Base-by-base conservation (phyloP, 2,888 invertebrate species). In the Polylopha cassiicola region DNA sequence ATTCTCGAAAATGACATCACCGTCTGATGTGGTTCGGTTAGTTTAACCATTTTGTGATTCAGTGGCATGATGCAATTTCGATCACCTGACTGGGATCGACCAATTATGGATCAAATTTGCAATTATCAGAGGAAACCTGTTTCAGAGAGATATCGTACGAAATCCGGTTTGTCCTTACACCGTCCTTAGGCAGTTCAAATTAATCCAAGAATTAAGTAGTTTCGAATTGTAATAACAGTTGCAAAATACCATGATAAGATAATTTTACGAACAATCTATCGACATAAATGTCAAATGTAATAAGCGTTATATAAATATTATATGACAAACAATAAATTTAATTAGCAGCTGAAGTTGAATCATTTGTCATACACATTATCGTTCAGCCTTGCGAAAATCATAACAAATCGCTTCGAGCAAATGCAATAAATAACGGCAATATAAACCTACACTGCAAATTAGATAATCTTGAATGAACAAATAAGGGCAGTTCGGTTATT, bases 1-100 rank as follows among this genome's bases (percentile, higher is more conserved):
- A 63, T 61, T 50, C 53, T 47, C 34, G 48, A 38, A 24, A 47
- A 57, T 70, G 69, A 67, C 64, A 65, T 68, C 68, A 69, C 43
- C 46, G 42, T 22, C 32, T 41, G 29, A 48, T 47, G 47, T 39
- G 46, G 48, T 52, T 37, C 29, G 4, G 26, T 13, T 14, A 24
- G 26, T 28, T 45, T 39, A 27, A 44, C 43, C 49, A 50, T 49
- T 46, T 44, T 32, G 43, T 34, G 41, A 36, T 26, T 41, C 23
- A 32, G 36, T 44, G 29, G 33, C 26, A 39, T 55, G 51, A 52
- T 50, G 51, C 44, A 51, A 47, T 37, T 26, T 11, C 29, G 16
- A 38, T 37, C 43, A 27, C 30, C 39, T 45, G 46, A 46, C 43
- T 43, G 16, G 37, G 27, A 41, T 24, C 6, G 32, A 21, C 10